phyloP scores from a whole-genome alignment of 2,113 vertebrate genomes.

The Theropithecus gelada region DNA sequence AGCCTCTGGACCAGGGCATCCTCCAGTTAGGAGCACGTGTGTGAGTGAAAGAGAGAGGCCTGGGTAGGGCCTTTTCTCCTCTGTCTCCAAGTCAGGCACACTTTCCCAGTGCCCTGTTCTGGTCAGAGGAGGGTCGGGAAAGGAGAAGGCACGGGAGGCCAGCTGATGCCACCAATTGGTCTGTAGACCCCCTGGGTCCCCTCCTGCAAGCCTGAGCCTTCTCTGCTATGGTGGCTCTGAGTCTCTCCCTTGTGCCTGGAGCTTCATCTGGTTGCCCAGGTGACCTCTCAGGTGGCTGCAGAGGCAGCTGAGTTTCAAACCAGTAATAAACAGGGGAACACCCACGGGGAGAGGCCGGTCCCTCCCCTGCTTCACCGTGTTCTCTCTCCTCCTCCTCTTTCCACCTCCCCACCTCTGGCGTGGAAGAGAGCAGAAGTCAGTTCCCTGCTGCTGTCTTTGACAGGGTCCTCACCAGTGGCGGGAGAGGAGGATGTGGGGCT shows the following conservation, averaged over 20 bases:
- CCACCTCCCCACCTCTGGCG: not conserved
- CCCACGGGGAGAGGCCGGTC: slow-evolving; percentile 62
- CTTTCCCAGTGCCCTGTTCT: not conserved
- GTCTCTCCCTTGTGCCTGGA: slow-evolving; percentile 62
- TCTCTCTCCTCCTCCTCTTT: not conserved
- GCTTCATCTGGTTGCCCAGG: slow-evolving; percentile 85
- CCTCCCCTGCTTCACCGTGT: slow-evolving; percentile 9
- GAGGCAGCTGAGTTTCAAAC: slow-evolving; percentile 77
- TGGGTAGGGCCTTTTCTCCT: not conserved
- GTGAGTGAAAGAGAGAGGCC: not conserved
- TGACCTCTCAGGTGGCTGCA: slow-evolving; percentile 83
- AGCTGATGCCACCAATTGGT: not conserved
- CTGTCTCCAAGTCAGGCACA: not conserved
- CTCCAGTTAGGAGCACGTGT: not conserved
- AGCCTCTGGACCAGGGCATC: not conserved
- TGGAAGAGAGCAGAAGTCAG: not conserved
- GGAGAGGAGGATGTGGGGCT: slow-evolving; percentile 50
- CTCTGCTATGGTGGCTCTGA: not conserved
- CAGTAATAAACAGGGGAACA: slow-evolving; percentile 77
- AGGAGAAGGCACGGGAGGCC: not conserved
- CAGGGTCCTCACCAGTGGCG: not conserved
- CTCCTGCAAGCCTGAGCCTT: not conserved
- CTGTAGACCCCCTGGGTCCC: not conserved
- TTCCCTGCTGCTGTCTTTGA: not conserved
- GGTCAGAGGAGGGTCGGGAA: not conserved